These are phyloP conservation scores for Rhinogobius similis DNA, from an alignment of 2,113 vertebrate genomes.

Conservation along the genomic window DNA sequence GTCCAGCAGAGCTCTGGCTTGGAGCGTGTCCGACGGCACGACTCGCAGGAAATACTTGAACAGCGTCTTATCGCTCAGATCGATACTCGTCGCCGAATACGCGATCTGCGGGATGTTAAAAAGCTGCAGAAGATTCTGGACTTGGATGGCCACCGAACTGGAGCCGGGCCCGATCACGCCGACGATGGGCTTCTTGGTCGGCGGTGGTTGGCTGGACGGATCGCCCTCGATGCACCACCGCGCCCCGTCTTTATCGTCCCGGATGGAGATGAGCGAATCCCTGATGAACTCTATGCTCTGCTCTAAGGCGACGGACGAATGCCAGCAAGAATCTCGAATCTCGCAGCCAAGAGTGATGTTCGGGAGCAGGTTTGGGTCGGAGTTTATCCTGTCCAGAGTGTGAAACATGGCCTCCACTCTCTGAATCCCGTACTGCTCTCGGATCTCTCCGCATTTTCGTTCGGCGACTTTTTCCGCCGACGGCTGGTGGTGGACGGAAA, in stretches of 20 bases:
- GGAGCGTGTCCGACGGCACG: slow-evolving; percentile 91
- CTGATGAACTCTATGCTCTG: slow-evolving; percentile 97
- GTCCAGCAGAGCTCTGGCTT: slow-evolving; percentile 91
- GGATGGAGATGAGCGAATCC: slow-evolving; percentile 93
- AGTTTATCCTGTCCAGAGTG: slow-evolving; percentile 91
- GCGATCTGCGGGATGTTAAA: slow-evolving; percentile 97
- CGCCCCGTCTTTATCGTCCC: slow-evolving; percentile 88
- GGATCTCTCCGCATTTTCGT: slow-evolving; percentile 91
- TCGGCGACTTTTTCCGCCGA: slow-evolving; percentile 91
- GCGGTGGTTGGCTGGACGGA: slow-evolving; percentile 75
- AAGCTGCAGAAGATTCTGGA: slow-evolving; percentile 93
- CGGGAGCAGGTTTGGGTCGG: slow-evolving; percentile 85
- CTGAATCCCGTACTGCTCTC: slow-evolving; percentile 95
- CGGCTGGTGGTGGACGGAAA: slow-evolving; percentile 93
- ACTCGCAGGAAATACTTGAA: slow-evolving; percentile 96
- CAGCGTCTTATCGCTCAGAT: slow-evolving; percentile 93
- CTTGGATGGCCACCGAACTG: slow-evolving; percentile 96
- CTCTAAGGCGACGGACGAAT: slow-evolving; percentile 92
- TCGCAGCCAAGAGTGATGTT: slow-evolving; percentile 94
- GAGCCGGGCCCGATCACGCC: slow-evolving; percentile 96
- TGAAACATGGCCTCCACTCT: slow-evolving; percentile 97
- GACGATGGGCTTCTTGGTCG: slow-evolving; percentile 89
- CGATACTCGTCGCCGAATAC: slow-evolving; percentile 93
- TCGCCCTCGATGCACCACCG: slow-evolving; percentile 88
- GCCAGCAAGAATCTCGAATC: slow-evolving; percentile 96